A percentile compares a stretch with the other conserved stretches of the same genome.
phyloP scores from a whole-genome alignment of 2,797 vertebrate genomes.

The Hozukius guyotensis region DNA sequence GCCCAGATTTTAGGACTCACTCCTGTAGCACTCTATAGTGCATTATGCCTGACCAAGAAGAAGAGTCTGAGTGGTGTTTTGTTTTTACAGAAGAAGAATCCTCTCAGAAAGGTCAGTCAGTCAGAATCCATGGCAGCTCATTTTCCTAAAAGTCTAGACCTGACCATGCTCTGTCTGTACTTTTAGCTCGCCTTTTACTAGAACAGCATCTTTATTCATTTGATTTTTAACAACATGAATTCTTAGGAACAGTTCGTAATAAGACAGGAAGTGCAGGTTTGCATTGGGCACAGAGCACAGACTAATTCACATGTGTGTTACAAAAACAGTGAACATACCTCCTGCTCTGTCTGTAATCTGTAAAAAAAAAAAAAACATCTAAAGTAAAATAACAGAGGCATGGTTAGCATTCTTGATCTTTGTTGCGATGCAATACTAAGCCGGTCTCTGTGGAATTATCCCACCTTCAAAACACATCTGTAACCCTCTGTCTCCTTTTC shows the following conservation, averaged over 20 bases:
- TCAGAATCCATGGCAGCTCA: not conserved
- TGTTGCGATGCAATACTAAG: not conserved
- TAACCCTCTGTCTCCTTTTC: not conserved
- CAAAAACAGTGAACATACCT: too few relatives aligned
- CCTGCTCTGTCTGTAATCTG: not conserved
- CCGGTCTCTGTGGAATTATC: not conserved
- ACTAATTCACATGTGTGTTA: too few relatives aligned
- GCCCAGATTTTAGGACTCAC: too few relatives aligned
- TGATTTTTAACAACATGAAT: too few relatives aligned
- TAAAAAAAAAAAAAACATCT: not conserved
- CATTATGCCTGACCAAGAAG: not conserved
- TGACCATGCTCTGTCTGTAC: not conserved
- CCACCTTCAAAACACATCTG: constrained; percentile 11
- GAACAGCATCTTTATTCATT: not conserved
- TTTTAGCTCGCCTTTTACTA: not conserved
- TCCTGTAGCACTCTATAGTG: not conserved
- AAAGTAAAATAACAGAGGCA: not conserved
- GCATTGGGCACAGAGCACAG: too few relatives aligned
- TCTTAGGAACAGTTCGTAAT: too few relatives aligned
- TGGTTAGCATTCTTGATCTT: not conserved
- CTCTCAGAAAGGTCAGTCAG: not conserved
- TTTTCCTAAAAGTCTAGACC: not conserved
- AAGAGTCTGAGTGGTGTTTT: not conserved
- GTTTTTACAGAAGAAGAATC: constrained; percentile 1
- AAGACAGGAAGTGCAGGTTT: too few relatives aligned